A percentile compares a stretch with the other conserved stretches of the same genome.
phyloP scores from a whole-genome alignment of 1,140 invertebrate genomes.

The Homarus americanus region DNA sequence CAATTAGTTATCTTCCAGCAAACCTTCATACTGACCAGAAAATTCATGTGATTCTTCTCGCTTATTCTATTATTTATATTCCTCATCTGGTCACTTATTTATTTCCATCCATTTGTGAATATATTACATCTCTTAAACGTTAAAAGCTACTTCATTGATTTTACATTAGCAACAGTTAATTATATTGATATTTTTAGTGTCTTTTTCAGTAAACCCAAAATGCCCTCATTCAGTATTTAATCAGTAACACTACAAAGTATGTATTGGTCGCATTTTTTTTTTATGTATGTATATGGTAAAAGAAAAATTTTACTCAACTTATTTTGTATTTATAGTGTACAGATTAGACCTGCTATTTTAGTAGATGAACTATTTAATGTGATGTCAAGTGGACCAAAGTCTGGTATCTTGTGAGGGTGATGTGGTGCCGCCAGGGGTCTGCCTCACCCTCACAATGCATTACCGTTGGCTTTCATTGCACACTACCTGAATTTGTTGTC shows the following conservation, averaged over 20 bases:
- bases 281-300: not conserved
- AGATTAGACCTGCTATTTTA: slow-evolving; percentile 50
- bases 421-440: slow-evolving; percentile 27
- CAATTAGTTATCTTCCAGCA: not conserved
- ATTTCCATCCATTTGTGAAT: slow-evolving; percentile 8
- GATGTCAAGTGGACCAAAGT: slow-evolving; percentile 66
- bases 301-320: slow-evolving; percentile 14
- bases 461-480: slow-evolving; percentile 53
- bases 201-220: not conserved
- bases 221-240: not conserved
- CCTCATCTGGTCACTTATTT: not conserved
- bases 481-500: slow-evolving; percentile 53
- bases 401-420: slow-evolving; percentile 10
- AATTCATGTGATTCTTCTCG: not conserved
- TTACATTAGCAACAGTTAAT: not conserved
- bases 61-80: not conserved
- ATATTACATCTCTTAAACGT: not conserved
- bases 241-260: not conserved
- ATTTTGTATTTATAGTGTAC: slow-evolving; percentile 51
- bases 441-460: slow-evolving; percentile 23
- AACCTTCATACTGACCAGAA: not conserved
- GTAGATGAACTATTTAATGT: slow-evolving; percentile 59
- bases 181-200: not conserved
- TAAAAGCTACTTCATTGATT: not conserved
- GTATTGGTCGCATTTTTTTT: slow-evolving; percentile 9